phyloP scores from a whole-genome alignment of 2,888 invertebrate genomes.

The Ophion costatus region DNA sequence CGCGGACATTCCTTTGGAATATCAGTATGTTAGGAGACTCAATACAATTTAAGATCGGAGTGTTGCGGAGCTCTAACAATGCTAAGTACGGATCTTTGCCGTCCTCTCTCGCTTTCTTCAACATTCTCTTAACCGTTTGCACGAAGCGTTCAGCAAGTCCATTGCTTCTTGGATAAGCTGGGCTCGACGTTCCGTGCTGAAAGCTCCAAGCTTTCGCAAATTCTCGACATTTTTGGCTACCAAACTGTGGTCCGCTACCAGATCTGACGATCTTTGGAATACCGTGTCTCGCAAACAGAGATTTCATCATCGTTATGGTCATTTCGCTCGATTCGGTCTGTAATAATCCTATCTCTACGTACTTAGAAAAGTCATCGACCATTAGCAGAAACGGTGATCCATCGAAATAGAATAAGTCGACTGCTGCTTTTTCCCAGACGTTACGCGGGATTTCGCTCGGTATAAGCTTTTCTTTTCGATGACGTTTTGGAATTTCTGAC shows the following conservation, averaged over 20 bases:
- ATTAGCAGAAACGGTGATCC: constrained; percentile 8
- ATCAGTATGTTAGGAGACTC: constrained; percentile 55
- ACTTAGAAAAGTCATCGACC: constrained; percentile 39
- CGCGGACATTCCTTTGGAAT: constrained; percentile 50
- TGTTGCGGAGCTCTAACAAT: constrained; percentile 64
- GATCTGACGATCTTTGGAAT: constrained; percentile 33
- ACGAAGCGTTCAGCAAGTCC: constrained; percentile 33
- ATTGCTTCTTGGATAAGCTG: constrained; percentile 54
- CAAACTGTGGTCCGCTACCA: constrained; percentile 22
- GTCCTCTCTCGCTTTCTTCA: constrained; percentile 49
- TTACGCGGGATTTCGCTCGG: constrained; percentile 49
- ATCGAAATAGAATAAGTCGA: constrained; percentile 26
- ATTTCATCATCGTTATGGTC: constrained; percentile 51
- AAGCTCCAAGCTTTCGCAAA: constrained; percentile 51
- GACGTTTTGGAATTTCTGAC: constrained; percentile 39
- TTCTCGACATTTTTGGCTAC: constrained; percentile 28
- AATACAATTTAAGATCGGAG: constrained; percentile 46
- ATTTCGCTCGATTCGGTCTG: constrained; percentile 17
- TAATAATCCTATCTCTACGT: constrained; percentile 25
- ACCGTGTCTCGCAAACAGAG: constrained; percentile 43
- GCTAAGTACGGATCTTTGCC: constrained; percentile 58
- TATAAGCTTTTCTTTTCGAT: constrained; percentile 51
- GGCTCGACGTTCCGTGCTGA: constrained; percentile 56
- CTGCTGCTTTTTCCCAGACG: constrained; percentile 37
- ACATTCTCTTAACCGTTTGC: constrained; percentile 53